A percentile compares a stretch with the other conserved stretches of the same genome.
Conservation (phyloP, 2,113 vertebrate species). For the Nibea coibor region DNA sequence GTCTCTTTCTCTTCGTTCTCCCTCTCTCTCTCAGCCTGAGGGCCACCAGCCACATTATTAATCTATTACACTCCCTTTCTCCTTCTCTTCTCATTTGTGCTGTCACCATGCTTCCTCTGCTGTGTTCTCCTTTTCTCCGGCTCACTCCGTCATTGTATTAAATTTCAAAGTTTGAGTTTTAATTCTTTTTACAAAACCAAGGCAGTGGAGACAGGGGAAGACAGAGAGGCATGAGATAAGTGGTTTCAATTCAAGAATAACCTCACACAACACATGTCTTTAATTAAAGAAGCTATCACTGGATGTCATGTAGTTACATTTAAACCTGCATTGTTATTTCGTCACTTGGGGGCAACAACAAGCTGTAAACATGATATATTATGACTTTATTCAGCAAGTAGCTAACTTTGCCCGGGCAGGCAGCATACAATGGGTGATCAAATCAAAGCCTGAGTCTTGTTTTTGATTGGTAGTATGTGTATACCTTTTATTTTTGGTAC, state of each 20-base stretch:
- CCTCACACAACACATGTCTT: neutral
- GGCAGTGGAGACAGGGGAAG: neutral
- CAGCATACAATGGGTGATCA: too few relatives aligned
- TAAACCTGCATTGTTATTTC: neutral
- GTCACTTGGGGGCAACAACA: neutral
- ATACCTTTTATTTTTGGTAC: too few relatives aligned
- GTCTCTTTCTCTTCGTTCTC: slow-evolving; percentile 28
- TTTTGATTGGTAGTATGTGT: neutral
- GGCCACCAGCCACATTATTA: slow-evolving; percentile 64
- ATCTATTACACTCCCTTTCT: slow-evolving; percentile 50
- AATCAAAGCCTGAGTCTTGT: neutral
- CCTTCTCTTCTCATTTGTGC: slow-evolving; percentile 47
- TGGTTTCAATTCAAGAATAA: neutral
- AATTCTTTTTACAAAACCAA: slow-evolving; percentile 43
- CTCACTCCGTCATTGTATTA: slow-evolving; percentile 34
- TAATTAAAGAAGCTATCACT: neutral
- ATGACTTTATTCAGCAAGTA: neutral
- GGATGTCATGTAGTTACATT: neutral
- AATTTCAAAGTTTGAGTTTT: slow-evolving; percentile 54
- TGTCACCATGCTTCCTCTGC: slow-evolving; percentile 53
- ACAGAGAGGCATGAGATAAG: neutral
- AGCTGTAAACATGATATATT: neutral
- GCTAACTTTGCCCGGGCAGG: too few relatives aligned
- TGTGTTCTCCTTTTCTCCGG: neutral
- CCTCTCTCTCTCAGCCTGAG: slow-evolving; percentile 42